Conservation (phyloP, 1,140 invertebrate species). For the Hestina assimilis region DNA sequence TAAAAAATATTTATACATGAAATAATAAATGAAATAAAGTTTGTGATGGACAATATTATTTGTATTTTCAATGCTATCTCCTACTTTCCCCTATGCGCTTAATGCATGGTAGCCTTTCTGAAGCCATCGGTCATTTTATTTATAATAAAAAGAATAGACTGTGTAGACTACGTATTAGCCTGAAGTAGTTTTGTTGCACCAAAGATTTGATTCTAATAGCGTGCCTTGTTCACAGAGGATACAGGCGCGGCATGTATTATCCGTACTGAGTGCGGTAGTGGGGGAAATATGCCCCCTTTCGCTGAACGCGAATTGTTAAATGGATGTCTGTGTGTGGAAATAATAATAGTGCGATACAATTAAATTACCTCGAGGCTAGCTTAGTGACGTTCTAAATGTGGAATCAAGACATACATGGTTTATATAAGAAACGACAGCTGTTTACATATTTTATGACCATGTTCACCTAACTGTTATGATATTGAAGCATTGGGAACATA, state of each 20-base stretch:
- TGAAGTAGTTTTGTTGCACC: constrained; percentile 8
- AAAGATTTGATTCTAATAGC: constrained; percentile 34
- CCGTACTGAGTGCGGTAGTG: constrained; percentile 72
- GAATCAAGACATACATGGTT: not conserved
- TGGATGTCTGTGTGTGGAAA: constrained; percentile 38
- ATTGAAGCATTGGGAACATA: not conserved
- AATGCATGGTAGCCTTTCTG: constrained; percentile 24
- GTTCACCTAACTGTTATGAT: not conserved
- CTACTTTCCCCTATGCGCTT: constrained; percentile 30
- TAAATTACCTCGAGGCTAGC: constrained; percentile 8
- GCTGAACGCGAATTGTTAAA: constrained; percentile 30
- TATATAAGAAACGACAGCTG: too few relatives aligned
- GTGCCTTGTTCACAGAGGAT: constrained; percentile 64
- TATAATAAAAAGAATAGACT: not conserved
- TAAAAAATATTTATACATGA: constrained; percentile 32
- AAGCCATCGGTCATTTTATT: constrained; percentile 1
- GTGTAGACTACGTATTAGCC: not conserved
- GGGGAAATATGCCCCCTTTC: constrained; percentile 41
- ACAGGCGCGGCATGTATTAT: constrained; percentile 63
- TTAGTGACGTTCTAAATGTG: constrained; percentile 3
- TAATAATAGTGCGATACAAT: constrained; percentile 29
- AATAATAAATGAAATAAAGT: constrained; percentile 35
- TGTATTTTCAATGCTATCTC: constrained; percentile 42
- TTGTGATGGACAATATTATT: constrained; percentile 31
- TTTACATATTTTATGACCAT: too few relatives aligned